Conservation (phyloP, 2,113 vertebrate genomes). For the Brachypteracias leptosomus region DNA sequence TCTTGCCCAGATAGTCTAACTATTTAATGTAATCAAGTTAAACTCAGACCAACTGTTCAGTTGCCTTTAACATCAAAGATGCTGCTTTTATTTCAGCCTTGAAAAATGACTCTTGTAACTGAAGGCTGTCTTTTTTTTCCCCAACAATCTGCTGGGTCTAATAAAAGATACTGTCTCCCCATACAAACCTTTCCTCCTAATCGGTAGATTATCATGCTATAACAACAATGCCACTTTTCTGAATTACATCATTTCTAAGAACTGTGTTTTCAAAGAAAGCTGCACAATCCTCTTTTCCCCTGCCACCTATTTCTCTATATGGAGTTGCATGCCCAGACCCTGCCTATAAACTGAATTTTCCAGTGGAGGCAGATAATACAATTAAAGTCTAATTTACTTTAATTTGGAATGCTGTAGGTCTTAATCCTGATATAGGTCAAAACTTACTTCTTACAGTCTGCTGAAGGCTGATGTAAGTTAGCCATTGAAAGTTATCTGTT, state of each 20-base stretch:
- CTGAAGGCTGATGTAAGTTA: slow-evolving; percentile 12
- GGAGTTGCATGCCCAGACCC: background rate
- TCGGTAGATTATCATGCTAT: background rate
- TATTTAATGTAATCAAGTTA: slow-evolving; percentile 23
- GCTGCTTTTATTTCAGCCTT: slow-evolving; percentile 9
- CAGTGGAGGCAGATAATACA: background rate
- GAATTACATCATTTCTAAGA: background rate
- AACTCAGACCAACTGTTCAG: background rate
- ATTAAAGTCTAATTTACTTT: slow-evolving; percentile 31
- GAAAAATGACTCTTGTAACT: background rate
- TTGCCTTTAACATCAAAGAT: background rate
- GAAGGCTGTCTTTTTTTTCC: background rate
- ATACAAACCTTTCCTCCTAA: background rate
- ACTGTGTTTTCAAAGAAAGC: background rate
- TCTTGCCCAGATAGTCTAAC: background rate
- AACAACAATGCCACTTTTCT: background rate
- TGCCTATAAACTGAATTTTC: background rate
- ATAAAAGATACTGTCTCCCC: background rate
- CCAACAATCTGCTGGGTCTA: background rate
- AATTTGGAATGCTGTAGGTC: slow-evolving; percentile 9
- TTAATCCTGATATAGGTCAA: slow-evolving; percentile 31
- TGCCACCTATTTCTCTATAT: background rate
- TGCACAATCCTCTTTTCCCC: background rate
- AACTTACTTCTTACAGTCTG: slow-evolving; percentile 1
- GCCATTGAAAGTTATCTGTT: slow-evolving; percentile 8